Evolutionary conservation across 2,113 vertebrate species (phyloP), one percentile per base, ranked within the genome.

Genomic region (Sorex araneus): DNA sequence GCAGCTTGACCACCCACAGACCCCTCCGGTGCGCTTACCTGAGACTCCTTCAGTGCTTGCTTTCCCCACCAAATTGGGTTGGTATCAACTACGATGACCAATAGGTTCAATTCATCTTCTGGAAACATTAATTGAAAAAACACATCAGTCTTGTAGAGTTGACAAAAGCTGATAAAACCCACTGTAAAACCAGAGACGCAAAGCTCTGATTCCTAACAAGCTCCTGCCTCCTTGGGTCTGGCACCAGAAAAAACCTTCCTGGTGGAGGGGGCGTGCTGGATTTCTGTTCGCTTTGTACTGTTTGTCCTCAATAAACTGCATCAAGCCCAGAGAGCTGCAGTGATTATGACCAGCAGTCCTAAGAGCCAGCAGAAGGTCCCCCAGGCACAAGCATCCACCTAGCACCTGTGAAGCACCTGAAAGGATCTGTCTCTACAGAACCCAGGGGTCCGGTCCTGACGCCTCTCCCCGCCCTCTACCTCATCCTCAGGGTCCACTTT

Each of bases 11-110:
- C 21, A 73, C 4, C 13, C 28, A 25, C 70, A 76, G 75, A 21
- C 60, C 25, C 66, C 40, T 67, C 6, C 2, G 32, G 66, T 34
- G 47, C 1, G 47, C 76, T 92, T 97, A 99, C 99, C 99, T 98
- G 97, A 7, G 99, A 98, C 32, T 99, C 98, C 32, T 97, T 98
- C 2, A 99, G 98, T 0, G 98, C 98, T 92, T 98, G 99, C 96
- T 99, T 99, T 0, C 99, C 99, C 99, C 99, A 99, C 99, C 99
- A 99, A 88, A 99, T 98, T 0, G 99, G 99, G 94, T 99, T 99
- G 36, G 99, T 98, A 95, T 99, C 99, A 28, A 99, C 92, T 36
- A 99, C 87, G 69, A 99, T 95, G 63, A 99, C 98, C 94, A 99
- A 97, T 92, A 99, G 97, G 89, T 97, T 99, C 85, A 98, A 87